Evolutionary conservation across 2,113 vertebrate genomes (phyloP).

Genomic region (Callipepla californica): DNA sequence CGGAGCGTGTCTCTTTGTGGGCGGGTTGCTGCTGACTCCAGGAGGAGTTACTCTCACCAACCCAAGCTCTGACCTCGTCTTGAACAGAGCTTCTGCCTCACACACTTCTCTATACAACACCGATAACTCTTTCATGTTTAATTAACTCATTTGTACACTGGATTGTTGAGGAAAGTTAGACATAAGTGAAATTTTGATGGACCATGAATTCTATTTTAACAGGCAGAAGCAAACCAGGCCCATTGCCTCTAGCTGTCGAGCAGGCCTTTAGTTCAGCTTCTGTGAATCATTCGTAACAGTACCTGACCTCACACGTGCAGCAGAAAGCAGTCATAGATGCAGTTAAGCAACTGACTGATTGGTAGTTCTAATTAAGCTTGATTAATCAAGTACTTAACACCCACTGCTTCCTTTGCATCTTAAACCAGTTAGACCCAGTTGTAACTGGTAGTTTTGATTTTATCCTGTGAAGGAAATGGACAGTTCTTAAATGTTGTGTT

Average conservation of each 20-base stretch:
- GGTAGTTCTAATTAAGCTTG: background rate
- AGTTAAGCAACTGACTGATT: background rate
- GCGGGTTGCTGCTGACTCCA: background rate
- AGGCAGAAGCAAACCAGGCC: background rate
- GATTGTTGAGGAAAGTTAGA: background rate
- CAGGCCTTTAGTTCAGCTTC: background rate
- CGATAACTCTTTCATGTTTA: background rate
- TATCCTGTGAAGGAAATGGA: background rate
- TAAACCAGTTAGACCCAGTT: background rate
- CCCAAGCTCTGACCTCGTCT: background rate
- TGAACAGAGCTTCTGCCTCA: background rate
- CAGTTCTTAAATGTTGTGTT: background rate
- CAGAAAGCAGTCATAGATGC: background rate
- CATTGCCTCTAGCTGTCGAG: background rate
- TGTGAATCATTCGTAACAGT: background rate
- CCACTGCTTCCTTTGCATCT: background rate
- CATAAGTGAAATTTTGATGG: background rate
- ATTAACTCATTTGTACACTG: background rate
- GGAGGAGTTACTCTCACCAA: background rate
- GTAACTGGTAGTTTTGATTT: background rate
- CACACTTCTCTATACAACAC: background rate
- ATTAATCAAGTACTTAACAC: background rate
- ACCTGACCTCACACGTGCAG: background rate
- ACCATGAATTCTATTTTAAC: background rate
- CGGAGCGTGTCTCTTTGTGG: background rate